Conservation (phyloP, 2,113 vertebrate genomes). For the Nymphicus hollandicus region DNA sequence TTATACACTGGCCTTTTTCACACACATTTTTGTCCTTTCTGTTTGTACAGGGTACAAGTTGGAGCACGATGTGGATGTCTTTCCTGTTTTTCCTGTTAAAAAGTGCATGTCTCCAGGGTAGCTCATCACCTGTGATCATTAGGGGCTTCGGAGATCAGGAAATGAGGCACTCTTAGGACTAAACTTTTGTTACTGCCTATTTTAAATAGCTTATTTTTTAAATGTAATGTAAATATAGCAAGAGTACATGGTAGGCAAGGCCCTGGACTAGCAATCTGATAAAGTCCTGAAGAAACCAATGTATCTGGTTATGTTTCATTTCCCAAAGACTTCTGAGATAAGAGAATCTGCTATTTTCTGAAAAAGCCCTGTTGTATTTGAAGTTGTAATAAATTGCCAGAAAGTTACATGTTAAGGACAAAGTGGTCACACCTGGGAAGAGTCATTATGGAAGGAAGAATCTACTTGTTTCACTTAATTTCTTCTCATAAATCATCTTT, state of each 20-base stretch:
- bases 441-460: neutral
- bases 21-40: neutral
- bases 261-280: neutral
- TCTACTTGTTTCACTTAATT: neutral
- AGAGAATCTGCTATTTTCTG: neutral
- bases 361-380: neutral
- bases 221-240: constrained; percentile 20
- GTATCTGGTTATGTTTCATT: neutral
- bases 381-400: neutral
- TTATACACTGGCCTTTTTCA: constrained; percentile 43
- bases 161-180: neutral
- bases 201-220: constrained; percentile 24
- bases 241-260: neutral
- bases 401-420: neutral
- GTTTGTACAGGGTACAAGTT: constrained; percentile 49
- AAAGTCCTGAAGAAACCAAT: neutral
- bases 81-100: constrained; percentile 46
- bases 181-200: neutral
- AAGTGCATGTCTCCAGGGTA: constrained; percentile 16
- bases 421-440: neutral
- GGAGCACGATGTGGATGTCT: constrained; percentile 5
- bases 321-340: neutral
- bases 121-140: constrained; percentile 18
- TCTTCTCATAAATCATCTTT: neutral
- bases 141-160: neutral